Evolutionary conservation across 2,797 vertebrate species (phyloP).

Genomic region (Betta splendens): DNA sequence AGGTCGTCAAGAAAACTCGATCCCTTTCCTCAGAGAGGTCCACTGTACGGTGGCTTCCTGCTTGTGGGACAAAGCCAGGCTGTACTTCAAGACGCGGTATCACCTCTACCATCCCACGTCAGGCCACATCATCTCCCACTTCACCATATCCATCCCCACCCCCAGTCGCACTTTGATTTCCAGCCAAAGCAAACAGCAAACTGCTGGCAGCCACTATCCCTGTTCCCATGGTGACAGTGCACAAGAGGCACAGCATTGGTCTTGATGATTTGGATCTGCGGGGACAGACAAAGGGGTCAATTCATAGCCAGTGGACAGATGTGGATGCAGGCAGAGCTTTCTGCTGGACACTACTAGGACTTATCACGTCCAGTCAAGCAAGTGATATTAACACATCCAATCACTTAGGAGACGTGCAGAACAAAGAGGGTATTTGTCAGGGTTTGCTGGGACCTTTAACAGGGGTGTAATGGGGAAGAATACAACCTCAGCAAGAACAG

Average conservation of each 20-base stretch:
- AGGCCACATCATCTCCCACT: conserved; percentile 69
- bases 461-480: conserved; percentile 68
- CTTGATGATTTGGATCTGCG: conserved; percentile 81
- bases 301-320: conserved; percentile 76
- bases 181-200: conserved; percentile 84
- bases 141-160: conserved; percentile 71
- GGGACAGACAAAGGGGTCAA: conserved; percentile 82
- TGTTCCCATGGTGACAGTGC: conserved; percentile 76
- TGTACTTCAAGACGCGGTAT: conserved; percentile 69
- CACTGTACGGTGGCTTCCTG: conserved; percentile 55
- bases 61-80: conserved; percentile 57
- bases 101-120: conserved; percentile 65
- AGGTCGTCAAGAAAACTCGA: conserved; percentile 64
- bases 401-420: conserved; percentile 68
- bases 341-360: conserved; percentile 65
- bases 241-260: conserved; percentile 70
- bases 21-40: conserved; percentile 51
- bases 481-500: conserved; percentile 69
- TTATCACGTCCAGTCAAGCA: conserved; percentile 54
- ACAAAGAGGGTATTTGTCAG: conserved; percentile 79
- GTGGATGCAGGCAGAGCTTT: conserved; percentile 72
- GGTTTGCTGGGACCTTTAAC: conserved; percentile 65
- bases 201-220: conserved; percentile 63
- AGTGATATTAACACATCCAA: conserved; percentile 70
- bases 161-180: conserved; percentile 76